Percentiles rank a stretch among this genome's conserved stretches.
Evolutionary conservation across 2,113 vertebrate genomes (phyloP).

Genomic region (Serilophus lunatus): DNA sequence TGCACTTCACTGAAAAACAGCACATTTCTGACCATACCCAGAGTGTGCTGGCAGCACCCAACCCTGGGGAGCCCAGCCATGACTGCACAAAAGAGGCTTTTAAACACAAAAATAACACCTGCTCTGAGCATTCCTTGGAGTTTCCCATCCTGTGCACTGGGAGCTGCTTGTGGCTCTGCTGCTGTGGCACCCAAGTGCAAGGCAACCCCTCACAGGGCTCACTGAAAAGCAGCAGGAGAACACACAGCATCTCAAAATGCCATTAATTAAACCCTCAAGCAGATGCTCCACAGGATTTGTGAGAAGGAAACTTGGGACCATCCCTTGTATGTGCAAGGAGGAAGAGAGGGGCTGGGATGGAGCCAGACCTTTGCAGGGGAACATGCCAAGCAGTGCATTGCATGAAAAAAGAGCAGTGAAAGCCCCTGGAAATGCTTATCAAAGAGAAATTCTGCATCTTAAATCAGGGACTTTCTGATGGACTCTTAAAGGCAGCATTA

Average conservation of each 20-base stretch:
- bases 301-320: neutral
- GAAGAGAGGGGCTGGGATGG: neutral
- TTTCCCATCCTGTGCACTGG: neutral
- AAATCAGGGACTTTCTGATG: neutral
- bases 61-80: rapidly evolving
- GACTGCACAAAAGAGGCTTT: rapidly evolving
- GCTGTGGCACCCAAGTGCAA: neutral
- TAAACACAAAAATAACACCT: neutral
- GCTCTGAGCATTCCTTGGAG: neutral
- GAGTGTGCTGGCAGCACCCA: rapidly evolving
- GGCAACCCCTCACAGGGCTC: neutral
- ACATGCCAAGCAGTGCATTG: neutral
- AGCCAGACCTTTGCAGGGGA: neutral
- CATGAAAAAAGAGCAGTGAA: neutral
- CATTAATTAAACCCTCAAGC: neutral
- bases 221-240: neutral
- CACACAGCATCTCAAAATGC: neutral
- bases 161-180: neutral
- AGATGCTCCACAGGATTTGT: neutral
- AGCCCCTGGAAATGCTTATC: neutral
- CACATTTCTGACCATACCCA: rapidly evolving
- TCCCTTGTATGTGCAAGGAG: neutral
- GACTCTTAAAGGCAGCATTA: neutral
- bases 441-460: neutral
- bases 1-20: rapidly evolving